phyloP scores from a whole-genome alignment of 1,140 invertebrate genomes.

The Dysdera silvatica region DNA sequence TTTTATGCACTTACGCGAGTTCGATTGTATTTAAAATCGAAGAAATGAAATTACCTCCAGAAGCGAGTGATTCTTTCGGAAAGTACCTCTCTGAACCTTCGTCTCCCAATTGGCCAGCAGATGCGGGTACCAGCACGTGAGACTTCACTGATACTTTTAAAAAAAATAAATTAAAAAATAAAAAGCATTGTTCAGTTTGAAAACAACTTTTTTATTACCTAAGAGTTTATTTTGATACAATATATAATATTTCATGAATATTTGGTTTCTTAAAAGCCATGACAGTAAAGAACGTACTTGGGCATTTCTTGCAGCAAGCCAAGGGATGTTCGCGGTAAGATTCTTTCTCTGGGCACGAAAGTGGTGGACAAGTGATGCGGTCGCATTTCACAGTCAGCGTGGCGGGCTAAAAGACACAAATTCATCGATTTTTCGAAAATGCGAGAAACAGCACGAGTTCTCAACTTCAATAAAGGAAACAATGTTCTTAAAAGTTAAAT shows the following conservation, averaged over 20 bases:
- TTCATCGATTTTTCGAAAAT: no score
- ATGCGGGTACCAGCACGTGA: not conserved
- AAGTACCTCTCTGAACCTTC: slow-evolving; percentile 9
- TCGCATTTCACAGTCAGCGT: slow-evolving; percentile 66
- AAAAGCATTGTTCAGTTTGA: not conserved
- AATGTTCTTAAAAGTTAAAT: no score
- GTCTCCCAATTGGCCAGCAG: slow-evolving; percentile 20
- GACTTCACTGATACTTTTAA: slow-evolving; percentile 7
- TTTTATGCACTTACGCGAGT: no score
- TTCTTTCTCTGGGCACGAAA: slow-evolving; percentile 60
- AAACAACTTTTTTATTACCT: not conserved
- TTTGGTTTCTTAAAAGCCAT: not conserved
- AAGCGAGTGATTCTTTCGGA: slow-evolving; percentile 54
- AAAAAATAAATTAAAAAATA: not conserved
- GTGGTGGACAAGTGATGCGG: slow-evolving; percentile 57
- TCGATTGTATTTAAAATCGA: no score
- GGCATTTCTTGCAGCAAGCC: slow-evolving; percentile 69
- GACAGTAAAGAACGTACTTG: slow-evolving; percentile 37
- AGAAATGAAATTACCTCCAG: no score
- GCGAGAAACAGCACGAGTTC: no score
- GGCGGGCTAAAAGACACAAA: slow-evolving; percentile 47
- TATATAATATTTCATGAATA: not conserved
- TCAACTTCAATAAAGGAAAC: no score
- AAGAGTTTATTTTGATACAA: not conserved
- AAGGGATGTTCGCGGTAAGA: slow-evolving; percentile 62